phyloP scores from a whole-genome alignment of 2,113 vertebrate species.

The Pycnonotus jocosus region DNA sequence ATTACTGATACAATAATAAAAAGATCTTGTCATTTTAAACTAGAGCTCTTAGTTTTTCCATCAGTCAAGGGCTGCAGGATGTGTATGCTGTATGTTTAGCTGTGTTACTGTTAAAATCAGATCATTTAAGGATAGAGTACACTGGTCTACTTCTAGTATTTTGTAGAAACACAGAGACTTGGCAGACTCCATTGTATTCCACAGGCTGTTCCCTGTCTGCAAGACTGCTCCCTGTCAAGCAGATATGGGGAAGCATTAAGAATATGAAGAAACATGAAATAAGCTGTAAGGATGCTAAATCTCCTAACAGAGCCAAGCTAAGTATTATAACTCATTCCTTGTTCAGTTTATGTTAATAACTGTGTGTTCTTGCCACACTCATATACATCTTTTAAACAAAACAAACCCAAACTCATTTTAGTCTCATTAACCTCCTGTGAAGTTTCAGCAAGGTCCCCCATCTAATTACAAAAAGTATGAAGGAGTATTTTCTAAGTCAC shows the following conservation, averaged over 20 bases:
- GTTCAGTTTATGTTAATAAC: not conserved
- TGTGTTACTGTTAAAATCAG: not conserved
- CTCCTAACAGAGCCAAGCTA: not conserved
- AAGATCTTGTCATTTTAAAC: not conserved
- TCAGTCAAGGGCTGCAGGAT: not conserved
- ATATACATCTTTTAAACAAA: not conserved
- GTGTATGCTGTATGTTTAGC: not conserved
- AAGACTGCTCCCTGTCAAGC: not conserved
- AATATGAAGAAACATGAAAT: not conserved
- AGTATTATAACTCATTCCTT: not conserved
- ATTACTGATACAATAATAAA: conserved; percentile 24
- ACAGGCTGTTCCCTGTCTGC: not conserved
- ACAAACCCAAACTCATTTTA: not conserved
- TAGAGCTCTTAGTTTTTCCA: not conserved
- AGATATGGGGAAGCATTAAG: not conserved
- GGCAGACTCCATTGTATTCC: not conserved
- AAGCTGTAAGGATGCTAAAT: not conserved
- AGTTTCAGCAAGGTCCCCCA: not conserved
- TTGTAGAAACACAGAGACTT: not conserved
- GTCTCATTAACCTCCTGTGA: not conserved
- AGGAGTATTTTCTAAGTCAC: not conserved
- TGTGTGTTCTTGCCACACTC: not conserved
- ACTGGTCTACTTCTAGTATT: not conserved
- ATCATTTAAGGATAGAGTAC: not conserved
- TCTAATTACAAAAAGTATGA: not conserved